These are phyloP conservation scores for Epinotia demarniana DNA, from an alignment of 2,888 invertebrate genomes.

Conservation along the genomic window DNA sequence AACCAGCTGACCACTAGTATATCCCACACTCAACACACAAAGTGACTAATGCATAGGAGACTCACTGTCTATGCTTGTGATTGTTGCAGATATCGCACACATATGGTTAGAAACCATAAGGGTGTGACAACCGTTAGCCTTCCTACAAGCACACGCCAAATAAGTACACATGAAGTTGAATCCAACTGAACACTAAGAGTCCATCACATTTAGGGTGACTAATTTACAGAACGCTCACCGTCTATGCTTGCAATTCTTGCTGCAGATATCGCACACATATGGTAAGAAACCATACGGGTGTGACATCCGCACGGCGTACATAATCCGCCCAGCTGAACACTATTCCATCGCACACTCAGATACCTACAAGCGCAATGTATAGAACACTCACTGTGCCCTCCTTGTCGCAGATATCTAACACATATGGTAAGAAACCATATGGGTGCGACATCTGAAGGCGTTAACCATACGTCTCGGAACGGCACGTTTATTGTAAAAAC, in stretches of 20 bases:
- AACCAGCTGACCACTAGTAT: not conserved
- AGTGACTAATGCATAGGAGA: not conserved
- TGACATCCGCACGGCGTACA: not conserved
- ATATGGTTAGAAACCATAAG: constrained; percentile 65
- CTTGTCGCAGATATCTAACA: no score
- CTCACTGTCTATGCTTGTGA: not conserved
- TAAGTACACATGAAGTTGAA: constrained; percentile 45
- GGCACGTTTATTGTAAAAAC: not conserved
- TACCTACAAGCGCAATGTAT: not conserved
- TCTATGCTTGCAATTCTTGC: no score
- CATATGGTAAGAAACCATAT: not conserved
- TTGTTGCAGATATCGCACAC: constrained; percentile 56
- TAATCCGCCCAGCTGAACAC: not conserved
- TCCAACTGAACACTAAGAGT: constrained; percentile 1
- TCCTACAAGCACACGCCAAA: constrained; percentile 43
- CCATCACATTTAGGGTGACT: not conserved
- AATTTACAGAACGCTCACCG: no score
- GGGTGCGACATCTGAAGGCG: not conserved
- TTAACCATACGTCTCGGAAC: not conserved
- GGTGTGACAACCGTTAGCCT: constrained; percentile 54
- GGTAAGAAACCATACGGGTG: not conserved
- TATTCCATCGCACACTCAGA: not conserved
- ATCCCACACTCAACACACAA: not conserved
- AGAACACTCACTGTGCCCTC: not conserved
- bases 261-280: not conserved